Evolutionary conservation across 1,140 invertebrate species (phyloP), one percentile per base, ranked within the genome.

Genomic region (Brachionus asplanchnoidis): DNA sequence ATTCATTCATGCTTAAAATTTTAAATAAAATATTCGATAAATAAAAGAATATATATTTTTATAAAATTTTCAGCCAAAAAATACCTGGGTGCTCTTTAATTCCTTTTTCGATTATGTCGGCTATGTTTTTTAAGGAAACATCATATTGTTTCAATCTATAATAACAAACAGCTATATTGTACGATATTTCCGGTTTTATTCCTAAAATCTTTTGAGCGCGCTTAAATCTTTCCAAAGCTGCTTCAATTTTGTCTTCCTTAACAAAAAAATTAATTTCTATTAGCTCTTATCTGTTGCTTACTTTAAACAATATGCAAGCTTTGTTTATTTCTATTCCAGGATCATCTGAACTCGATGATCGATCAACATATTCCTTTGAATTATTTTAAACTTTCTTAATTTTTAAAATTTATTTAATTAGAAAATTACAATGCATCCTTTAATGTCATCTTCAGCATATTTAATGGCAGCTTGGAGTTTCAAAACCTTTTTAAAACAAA

Each of bases 81-180:
- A 65, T 85, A 91, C 91, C 91, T 20, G 97, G 97, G 91, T 99
- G 96, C 90, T 99, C 96, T 85, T 94, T 91, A 85, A 99, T 97
- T 11, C 97, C 97, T 87, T 93, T 92, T 89, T 99, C 96, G 86
- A 99, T 97, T 82, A 99, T 98, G 88, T 97, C 94, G 83, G 95
- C 96, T 92, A 91, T 88, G 83, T 90, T 88, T 85, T 89, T 97
- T 7, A 96, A 89, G 3, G 97, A 94, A 86, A 94, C 93, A 1
- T 94, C 93, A 89, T 95, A 97, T 89, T 99, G 96, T 89, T 97
- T 97, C 44, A 97, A 89, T 88, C 93, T 93, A 88, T 97, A 99
- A 89, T 98, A 95, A 87, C 97, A 98, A 20, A 99, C 90, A 0
- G 97, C 97, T 83, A 98, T 93, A 88, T 97, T 98, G 88, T 99